Evolutionary conservation across 2,113 vertebrate species (phyloP).

Genomic region (Cathartes aura): DNA sequence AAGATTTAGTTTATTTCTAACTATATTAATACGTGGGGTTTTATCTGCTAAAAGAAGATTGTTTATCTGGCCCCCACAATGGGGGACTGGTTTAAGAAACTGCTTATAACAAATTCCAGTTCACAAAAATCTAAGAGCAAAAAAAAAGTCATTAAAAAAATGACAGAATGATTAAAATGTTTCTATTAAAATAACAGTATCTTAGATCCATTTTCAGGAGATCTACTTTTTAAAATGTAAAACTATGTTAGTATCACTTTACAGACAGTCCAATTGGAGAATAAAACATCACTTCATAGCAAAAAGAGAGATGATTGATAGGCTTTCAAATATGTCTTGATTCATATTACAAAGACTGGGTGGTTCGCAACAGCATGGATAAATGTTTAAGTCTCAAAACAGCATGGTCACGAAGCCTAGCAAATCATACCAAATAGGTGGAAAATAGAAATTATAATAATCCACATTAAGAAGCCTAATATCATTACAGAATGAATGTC

Average conservation of each 20-base stretch:
- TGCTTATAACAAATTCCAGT: background rate
- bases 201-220: background rate
- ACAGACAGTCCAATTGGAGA: background rate
- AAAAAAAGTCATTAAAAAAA: background rate
- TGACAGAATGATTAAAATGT: background rate
- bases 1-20: background rate
- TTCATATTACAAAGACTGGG: background rate
- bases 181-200: background rate
- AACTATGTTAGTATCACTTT: background rate
- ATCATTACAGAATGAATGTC: background rate
- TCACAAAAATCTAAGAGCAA: background rate
- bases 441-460: constrained; percentile 15
- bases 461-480: background rate
- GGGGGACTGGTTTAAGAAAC: background rate
- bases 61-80: background rate
- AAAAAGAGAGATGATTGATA: background rate
- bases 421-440: background rate
- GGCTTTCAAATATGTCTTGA: background rate
- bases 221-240: background rate
- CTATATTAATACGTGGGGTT: background rate
- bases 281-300: background rate
- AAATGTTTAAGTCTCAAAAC: background rate
- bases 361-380: background rate
- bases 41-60: background rate
- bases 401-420: background rate